A percentile compares a stretch with the other conserved stretches of the same genome.
Conservation (phyloP, 2,888 invertebrate species). For the Lottia scabra region DNA sequence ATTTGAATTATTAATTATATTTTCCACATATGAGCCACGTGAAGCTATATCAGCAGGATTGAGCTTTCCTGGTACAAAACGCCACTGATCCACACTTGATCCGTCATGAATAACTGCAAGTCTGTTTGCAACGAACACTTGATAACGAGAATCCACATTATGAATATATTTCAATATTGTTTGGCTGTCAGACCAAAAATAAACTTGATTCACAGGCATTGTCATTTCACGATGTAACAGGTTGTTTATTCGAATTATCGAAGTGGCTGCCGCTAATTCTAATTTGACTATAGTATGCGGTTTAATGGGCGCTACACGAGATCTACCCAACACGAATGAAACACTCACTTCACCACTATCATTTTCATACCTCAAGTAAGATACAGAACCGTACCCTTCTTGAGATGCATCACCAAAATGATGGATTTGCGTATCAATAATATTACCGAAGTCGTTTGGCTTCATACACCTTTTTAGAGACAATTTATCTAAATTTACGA, state of each 20-base stretch:
- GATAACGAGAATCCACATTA: conserved; percentile 24
- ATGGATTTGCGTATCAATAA: neutral
- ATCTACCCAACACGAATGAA: conserved; percentile 17
- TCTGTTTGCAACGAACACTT: conserved; percentile 29
- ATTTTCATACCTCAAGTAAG: conserved; percentile 6
- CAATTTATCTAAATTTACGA: neutral
- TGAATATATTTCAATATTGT: no score
- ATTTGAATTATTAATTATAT: conserved; percentile 1
- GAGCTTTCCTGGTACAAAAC: conserved; percentile 19
- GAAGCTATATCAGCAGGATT: conserved; percentile 36
- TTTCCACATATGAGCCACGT: conserved; percentile 19
- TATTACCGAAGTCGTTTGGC: no score
- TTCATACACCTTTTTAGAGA: no score
- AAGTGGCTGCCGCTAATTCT: conserved; percentile 27
- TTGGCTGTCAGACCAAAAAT: no score
- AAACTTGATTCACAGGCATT: no score
- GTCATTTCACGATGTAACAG: no score
- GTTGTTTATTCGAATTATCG: conserved; percentile 8
- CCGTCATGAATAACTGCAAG: conserved; percentile 22
- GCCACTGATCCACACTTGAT: conserved; percentile 23
- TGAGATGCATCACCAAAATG: conserved; percentile 7
- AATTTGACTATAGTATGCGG: conserved; percentile 25
- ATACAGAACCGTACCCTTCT: neutral
- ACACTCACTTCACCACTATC: neutral
- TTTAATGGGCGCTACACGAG: conserved; percentile 25